These are phyloP conservation scores for Ectemnius lituratus DNA, from an alignment of 2,888 invertebrate genomes.

Conservation along the genomic window DNA sequence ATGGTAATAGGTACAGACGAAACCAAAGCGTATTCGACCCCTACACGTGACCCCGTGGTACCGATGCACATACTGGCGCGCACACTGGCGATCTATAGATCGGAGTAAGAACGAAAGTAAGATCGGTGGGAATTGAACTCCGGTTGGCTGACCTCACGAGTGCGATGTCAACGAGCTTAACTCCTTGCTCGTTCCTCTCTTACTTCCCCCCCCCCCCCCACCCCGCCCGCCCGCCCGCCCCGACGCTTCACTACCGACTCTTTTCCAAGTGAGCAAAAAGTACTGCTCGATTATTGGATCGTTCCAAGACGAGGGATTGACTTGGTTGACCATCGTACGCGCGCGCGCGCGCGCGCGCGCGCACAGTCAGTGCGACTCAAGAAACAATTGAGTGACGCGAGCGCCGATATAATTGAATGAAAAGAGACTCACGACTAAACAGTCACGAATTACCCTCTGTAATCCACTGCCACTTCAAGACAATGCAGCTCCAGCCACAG, in stretches of 20 bases:
- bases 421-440: conserved; percentile 3
- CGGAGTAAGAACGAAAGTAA: conserved; percentile 51
- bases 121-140: conserved; percentile 72
- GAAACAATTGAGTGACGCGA: neutral
- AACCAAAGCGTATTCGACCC: conserved; percentile 41
- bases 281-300: conserved; percentile 27
- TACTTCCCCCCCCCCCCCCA: too few species aligned
- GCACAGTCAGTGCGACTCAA: neutral
- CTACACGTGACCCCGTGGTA: conserved; percentile 40
- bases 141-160: conserved; percentile 73
- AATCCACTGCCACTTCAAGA: neutral
- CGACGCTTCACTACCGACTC: too few species aligned
- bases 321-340: neutral
- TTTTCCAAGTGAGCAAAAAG: conserved; percentile 23
- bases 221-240: too few species aligned
- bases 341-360: too few species aligned
- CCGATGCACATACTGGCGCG: conserved; percentile 22
- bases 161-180: conserved; percentile 75
- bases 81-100: too few species aligned
- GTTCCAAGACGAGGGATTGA: neutral
- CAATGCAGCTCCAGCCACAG: neutral
- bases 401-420: neutral
- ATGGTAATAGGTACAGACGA: conserved; percentile 28
- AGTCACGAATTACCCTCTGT: neutral
- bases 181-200: conserved; percentile 49